Percentiles rank a stretch among this genome's conserved stretches.
Conservation (phyloP, 2,888 invertebrate species). For the Epicampocera succincta region DNA sequence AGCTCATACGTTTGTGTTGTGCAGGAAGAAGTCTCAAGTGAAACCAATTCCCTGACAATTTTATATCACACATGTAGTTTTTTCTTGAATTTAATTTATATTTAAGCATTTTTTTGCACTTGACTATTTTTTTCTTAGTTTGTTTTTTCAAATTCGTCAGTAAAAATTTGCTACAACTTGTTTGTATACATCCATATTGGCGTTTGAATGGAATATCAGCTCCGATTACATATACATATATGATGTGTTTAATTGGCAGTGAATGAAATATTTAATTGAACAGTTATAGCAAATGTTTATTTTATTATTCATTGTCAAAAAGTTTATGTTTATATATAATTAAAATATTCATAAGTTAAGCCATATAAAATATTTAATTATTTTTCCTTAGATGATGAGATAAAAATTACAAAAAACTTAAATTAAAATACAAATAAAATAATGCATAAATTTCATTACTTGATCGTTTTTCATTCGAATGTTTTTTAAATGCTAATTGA, state of each 20-base stretch:
- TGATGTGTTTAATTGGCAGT: constrained; percentile 41
- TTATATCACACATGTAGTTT: constrained; percentile 47
- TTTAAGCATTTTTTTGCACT: constrained; percentile 29
- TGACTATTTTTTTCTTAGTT: constrained; percentile 22
- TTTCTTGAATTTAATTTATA: constrained; percentile 27
- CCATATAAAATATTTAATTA: constrained; percentile 48
- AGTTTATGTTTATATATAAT: constrained; percentile 27
- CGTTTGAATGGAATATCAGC: too few relatives aligned
- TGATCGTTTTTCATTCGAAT: constrained; percentile 53
- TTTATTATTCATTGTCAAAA: constrained; percentile 21
- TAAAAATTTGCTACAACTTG: too few relatives aligned
- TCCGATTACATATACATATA: constrained; percentile 21
- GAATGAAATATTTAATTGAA: constrained; percentile 61
- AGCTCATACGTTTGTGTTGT: background rate
- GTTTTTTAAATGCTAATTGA: constrained; percentile 63
- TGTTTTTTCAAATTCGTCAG: constrained; percentile 24
- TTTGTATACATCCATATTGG: too few relatives aligned
- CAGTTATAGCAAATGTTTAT: constrained; percentile 60
- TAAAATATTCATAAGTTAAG: constrained; percentile 47
- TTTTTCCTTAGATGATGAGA: constrained; percentile 10
- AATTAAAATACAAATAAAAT: too few relatives aligned
- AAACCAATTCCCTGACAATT: constrained; percentile 32
- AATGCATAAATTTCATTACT: constrained; percentile 36
- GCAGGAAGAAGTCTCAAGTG: background rate
- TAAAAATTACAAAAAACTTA: constrained; percentile 22